Percentiles rank a stretch among this genome's conserved stretches.
phyloP scores from a whole-genome alignment of 2,888 invertebrate species.

The Drosophila neoperkinsi region DNA sequence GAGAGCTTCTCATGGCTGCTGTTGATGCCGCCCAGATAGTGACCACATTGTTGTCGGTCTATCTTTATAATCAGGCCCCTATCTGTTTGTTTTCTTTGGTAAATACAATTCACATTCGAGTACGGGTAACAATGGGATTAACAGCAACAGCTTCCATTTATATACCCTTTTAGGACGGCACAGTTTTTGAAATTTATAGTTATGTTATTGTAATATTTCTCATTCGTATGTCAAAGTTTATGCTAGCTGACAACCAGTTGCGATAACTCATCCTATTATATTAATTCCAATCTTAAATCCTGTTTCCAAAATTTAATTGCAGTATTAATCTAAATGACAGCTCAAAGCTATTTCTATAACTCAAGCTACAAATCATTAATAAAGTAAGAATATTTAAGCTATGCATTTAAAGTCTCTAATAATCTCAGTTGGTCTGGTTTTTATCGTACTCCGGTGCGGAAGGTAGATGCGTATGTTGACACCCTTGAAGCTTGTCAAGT shows the following conservation, averaged over 20 bases:
- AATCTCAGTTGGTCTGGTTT: neutral
- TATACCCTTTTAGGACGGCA: slow-evolving; percentile 5
- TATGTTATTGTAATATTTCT: neutral
- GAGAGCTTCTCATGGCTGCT: slow-evolving; percentile 16
- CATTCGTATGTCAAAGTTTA: neutral
- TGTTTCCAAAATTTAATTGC: neutral
- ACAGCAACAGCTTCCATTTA: slow-evolving; percentile 20
- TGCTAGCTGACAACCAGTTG: neutral
- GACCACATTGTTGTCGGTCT: slow-evolving; percentile 37
- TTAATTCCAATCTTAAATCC: neutral
- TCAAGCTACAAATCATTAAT: neutral
- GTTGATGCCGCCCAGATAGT: slow-evolving; percentile 14
- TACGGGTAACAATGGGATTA: slow-evolving; percentile 5
- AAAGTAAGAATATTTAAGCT: neutral
- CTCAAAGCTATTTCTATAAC: too few species aligned
- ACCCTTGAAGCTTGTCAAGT: neutral
- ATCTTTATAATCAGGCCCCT: slow-evolving; percentile 61
- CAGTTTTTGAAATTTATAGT: neutral
- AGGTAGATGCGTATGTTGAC: neutral
- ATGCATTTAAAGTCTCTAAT: neutral
- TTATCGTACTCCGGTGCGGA: neutral
- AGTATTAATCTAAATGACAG: neutral
- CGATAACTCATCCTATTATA: neutral
- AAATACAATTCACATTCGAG: slow-evolving; percentile 44
- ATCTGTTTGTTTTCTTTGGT: slow-evolving; percentile 50